Conservation (phyloP, 2,113 vertebrate genomes). For the Oceanites oceanicus region DNA sequence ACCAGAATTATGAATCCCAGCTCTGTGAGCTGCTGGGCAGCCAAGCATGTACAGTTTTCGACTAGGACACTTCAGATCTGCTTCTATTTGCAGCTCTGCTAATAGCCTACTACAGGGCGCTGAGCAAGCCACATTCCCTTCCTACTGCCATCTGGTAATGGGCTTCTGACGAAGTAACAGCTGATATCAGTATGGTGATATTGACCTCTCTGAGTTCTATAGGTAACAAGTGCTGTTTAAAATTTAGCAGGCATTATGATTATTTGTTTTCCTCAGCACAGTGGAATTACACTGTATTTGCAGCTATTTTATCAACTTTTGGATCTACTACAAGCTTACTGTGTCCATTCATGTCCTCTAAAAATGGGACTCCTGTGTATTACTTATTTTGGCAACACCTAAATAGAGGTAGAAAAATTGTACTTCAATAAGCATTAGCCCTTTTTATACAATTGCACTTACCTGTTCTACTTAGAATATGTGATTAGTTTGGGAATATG, state of each 20-base stretch:
- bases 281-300: not conserved
- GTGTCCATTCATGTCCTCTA: not conserved
- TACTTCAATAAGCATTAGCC: not conserved
- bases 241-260: not conserved
- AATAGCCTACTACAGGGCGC: not conserved
- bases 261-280: not conserved
- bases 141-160: not conserved
- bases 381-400: not conserved
- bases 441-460: not conserved
- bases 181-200: not conserved
- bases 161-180: not conserved
- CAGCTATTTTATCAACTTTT: not conserved
- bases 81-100: not conserved
- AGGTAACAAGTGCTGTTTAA: not conserved
- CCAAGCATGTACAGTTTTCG: not conserved
- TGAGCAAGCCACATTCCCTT: not conserved
- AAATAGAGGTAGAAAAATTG: not conserved
- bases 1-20: not conserved
- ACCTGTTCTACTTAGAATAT: not conserved
- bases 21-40: not conserved
- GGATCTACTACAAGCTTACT: not conserved
- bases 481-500: not conserved
- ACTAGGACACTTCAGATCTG: not conserved
- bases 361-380: not conserved
- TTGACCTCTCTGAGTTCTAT: not conserved